Evolutionary conservation across 2,888 invertebrate species (phyloP), one percentile per base, ranked within the genome.

Genomic region (Lagria hirta): DNA sequence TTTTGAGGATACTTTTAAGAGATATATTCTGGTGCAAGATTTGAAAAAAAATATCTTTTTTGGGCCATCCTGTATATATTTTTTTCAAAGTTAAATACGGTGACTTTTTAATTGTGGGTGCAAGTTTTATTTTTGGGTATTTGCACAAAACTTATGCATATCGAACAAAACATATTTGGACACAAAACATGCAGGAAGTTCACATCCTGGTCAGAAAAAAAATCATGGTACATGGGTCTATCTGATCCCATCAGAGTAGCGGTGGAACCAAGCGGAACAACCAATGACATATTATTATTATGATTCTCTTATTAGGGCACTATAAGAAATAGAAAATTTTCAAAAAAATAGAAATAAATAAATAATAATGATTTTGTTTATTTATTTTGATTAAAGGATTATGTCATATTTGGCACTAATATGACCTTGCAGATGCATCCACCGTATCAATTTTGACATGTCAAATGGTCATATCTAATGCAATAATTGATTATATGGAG

Each of bases 181-280:
- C 43, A 49, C 52, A 53, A 55, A 54, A 43, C n/a, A 47, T 47
- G 51, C 59, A 59, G 65, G 63, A 65, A 61, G 53, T 51, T 43
- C 37, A 55, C 62, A 62, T 64, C 64, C 64, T 62, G 62, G 49
- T 40, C 52, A 40, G 46, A 51, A 62, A 60, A 54, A 56, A 55
- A 52, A 55, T 60, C 42, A 33, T 37, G 36, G 54, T 46, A 40
- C 51, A 54, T 44, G 50, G n/a, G 50, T 61, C 56, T 61, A 62
- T 63, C 62, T 64, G 48, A 48, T n/a, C n/a, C 54, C 61, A 64
- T 65, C 64, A 60, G n/a, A n/a, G 57, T 61, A 58, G 62, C 53
- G 55, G 55, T 46, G 55, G 54, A 59, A 36, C 58, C 60, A 61
- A 54, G 56, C 64, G 55, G 57, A 55, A 62, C 62, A 51, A 57